phyloP scores from a whole-genome alignment of 2,888 invertebrate genomes.

The Ernsta delagoae region DNA sequence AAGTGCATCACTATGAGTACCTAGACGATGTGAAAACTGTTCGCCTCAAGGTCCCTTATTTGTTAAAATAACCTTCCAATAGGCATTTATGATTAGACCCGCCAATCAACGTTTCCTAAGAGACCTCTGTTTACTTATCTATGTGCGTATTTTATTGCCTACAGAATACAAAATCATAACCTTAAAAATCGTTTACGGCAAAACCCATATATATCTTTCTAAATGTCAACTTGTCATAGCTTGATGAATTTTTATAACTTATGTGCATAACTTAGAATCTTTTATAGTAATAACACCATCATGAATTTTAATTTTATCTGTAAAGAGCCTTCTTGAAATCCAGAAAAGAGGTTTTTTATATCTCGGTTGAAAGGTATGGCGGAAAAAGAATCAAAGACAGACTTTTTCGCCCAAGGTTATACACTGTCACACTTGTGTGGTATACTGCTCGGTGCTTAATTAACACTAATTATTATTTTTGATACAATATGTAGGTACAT shows the following conservation, averaged over 20 bases:
- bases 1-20: slow-evolving; percentile 12
- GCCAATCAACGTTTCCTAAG: slow-evolving; percentile 55
- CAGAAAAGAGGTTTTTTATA: slow-evolving; percentile 10
- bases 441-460: too few relatives aligned
- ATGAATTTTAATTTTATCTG: slow-evolving; percentile 34
- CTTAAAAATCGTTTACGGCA: slow-evolving; percentile 20
- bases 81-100: slow-evolving; percentile 64
- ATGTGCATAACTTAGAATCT: slow-evolving; percentile 10
- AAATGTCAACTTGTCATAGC: slow-evolving; percentile 27
- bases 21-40: slow-evolving; percentile 58
- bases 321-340: slow-evolving; percentile 8
- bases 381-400: not conserved
- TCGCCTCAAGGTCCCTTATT: slow-evolving; percentile 54
- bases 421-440: too few relatives aligned
- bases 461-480: too few relatives aligned
- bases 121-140: slow-evolving; percentile 41
- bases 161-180: slow-evolving; percentile 16
- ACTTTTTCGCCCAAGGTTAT: not conserved
- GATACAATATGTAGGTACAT: too few relatives aligned
- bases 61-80: slow-evolving; percentile 56
- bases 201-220: slow-evolving; percentile 26
- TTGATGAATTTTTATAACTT: slow-evolving; percentile 25
- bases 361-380: not conserved
- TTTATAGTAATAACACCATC: slow-evolving; percentile 30
- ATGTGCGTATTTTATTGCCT: slow-evolving; percentile 36